Percentiles rank a stretch among this genome's conserved stretches.
These are phyloP conservation scores for Machaerirhynchus nigripectus DNA, from an alignment of 2,113 vertebrate species.

Conservation along the genomic window DNA sequence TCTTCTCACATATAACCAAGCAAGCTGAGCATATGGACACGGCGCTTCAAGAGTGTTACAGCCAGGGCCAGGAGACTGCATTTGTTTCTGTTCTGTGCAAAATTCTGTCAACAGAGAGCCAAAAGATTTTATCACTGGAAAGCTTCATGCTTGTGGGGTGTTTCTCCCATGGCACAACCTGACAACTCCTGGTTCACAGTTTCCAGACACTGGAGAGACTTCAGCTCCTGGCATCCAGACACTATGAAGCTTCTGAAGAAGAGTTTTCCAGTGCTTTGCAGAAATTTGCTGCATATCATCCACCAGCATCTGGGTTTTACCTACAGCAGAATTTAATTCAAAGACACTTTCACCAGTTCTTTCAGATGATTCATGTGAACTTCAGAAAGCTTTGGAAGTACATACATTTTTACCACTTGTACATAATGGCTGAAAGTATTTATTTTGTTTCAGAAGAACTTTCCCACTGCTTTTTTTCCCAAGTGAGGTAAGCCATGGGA, in stretches of 20 bases:
- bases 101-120: background rate
- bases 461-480: background rate
- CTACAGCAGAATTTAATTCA: background rate
- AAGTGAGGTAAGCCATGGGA: background rate
- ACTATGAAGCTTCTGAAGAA: background rate
- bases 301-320: background rate
- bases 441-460: background rate
- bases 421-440: background rate
- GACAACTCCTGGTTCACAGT: background rate
- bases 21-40: background rate
- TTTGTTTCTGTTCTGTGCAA: background rate
- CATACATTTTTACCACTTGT: background rate
- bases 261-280: background rate
- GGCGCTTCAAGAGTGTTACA: background rate
- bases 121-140: background rate
- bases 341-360: background rate
- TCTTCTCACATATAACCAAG: background rate
- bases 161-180: background rate
- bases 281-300: background rate
- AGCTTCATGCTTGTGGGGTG: background rate
- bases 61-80: background rate
- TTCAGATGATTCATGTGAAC: background rate
- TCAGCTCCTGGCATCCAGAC: background rate
- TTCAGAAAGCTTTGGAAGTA: background rate
- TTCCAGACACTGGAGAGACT: background rate